Base-by-base conservation (phyloP, 2,888 invertebrate species). In the Balanococcus diminutus region DNA sequence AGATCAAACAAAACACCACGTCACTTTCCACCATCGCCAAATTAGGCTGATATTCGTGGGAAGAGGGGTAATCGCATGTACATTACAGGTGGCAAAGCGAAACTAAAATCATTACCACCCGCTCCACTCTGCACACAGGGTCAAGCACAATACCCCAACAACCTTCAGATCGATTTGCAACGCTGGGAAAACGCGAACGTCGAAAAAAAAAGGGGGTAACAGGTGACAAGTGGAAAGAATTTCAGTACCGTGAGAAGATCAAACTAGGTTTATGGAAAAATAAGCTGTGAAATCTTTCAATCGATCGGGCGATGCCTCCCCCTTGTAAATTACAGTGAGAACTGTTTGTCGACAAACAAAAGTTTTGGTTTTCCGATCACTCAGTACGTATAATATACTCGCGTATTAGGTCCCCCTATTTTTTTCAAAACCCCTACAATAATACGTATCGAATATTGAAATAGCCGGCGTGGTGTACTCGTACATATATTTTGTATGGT, bases 221-320 rank as follows among this genome's bases (percentile, higher is more conserved):
- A 67, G 61, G 61, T 67, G 61, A 67, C 51, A 51, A 51, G 51
- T 67, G 61, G 61, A 67, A 28, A 67, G 25, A 67, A 67, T 67
- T 67, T 67, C 28, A 67, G 61, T 22, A 67, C 61, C 61, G 61
- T 67, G 61, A 67, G 61, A 67, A 51, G 51, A 51, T 51, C 51
- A 51, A 51, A 51, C 46, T 51, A 56, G 56, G n/a, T 19, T 19
- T 19, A 42, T 67, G 61, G 61, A 61, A 61, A 61, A 61, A 67
- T 67, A 67, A 9, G 3, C 25, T 67, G 61, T 25, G 61, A 67
- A 67, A 67, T 67, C 22, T 67, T 28, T 28, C 61, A 67, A 67
- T 67, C 61, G 61, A 67, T 67, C 25, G 1, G 11, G 4, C 28
- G 19, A 67, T 67, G 2, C 61, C 61, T 67, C 61, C 61, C 61